Conservation (phyloP, 1,140 invertebrate genomes). For the Xylocopa sonorina region DNA sequence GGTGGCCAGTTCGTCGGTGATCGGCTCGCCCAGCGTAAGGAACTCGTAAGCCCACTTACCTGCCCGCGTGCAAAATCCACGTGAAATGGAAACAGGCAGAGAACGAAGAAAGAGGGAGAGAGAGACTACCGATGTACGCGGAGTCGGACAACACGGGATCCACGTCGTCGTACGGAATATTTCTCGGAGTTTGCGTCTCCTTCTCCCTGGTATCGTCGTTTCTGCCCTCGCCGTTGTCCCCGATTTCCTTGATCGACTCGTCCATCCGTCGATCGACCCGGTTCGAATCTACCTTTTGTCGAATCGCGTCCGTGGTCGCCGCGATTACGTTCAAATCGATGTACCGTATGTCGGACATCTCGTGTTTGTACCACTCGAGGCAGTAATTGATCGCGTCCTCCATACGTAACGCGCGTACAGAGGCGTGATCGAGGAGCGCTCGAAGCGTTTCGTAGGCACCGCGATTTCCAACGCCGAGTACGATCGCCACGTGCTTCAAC, state of each 20-base stretch:
- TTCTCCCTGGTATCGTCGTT: slow-evolving; percentile 66
- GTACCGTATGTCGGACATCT: slow-evolving; percentile 81
- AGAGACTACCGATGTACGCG: slow-evolving; percentile 79
- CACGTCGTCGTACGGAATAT: slow-evolving; percentile 83
- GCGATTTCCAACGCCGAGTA: slow-evolving; percentile 81
- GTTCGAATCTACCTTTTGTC: neutral
- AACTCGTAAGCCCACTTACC: slow-evolving; percentile 82
- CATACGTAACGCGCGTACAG: slow-evolving; percentile 82
- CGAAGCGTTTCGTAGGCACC: slow-evolving; percentile 77
- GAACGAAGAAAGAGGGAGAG: neutral
- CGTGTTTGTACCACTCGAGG: slow-evolving; percentile 81
- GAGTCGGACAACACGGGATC: slow-evolving; percentile 74
- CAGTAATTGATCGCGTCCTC: slow-evolving; percentile 84
- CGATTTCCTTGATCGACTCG: neutral
- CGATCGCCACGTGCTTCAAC: slow-evolving; percentile 78
- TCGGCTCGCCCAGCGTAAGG: slow-evolving; percentile 80
- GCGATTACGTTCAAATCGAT: slow-evolving; percentile 72
- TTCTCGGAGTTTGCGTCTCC: slow-evolving; percentile 83
- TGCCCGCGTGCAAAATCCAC: neutral
- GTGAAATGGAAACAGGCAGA: no score
- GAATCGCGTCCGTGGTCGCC: neutral
- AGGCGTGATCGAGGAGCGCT: slow-evolving; percentile 77
- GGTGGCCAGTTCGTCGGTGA: slow-evolving; percentile 82
- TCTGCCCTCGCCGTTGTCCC: neutral
- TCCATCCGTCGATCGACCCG: neutral